phyloP scores from a whole-genome alignment of 2,888 invertebrate genomes.

The Cacoxenus indagator region DNA sequence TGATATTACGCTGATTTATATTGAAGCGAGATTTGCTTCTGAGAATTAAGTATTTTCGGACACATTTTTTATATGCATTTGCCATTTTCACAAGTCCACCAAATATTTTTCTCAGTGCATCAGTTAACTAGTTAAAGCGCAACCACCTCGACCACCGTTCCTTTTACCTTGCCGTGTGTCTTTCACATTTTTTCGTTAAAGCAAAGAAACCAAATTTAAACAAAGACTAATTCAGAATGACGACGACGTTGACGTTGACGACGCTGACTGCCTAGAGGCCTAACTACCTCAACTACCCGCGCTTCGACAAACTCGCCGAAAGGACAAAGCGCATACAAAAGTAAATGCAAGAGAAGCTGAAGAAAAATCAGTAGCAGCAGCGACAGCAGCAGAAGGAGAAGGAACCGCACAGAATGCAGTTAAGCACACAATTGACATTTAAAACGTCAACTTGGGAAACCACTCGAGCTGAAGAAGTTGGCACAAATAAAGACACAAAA shows the following conservation, averaged over 20 bases:
- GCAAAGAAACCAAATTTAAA: slow-evolving; percentile 51
- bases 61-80: too few species aligned
- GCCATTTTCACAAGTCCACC: too few species aligned
- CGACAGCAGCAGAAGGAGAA: not conserved
- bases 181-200: slow-evolving; percentile 36
- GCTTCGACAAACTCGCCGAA: not conserved
- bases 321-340: slow-evolving; percentile 5
- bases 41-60: too few species aligned
- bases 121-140: not conserved
- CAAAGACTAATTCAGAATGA: slow-evolving; percentile 33
- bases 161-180: not conserved
- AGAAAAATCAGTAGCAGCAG: not conserved
- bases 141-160: slow-evolving; percentile 12
- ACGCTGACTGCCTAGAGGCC: slow-evolving; percentile 22
- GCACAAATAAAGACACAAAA: slow-evolving; percentile 46
- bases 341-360: not conserved
- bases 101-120: not conserved
- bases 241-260: slow-evolving; percentile 31
- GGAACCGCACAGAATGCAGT: slow-evolving; percentile 53
- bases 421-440: slow-evolving; percentile 68
- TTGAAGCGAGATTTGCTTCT: too few species aligned
- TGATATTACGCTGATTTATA: too few species aligned
- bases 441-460: slow-evolving; percentile 62
- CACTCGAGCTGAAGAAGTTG: slow-evolving; percentile 64
- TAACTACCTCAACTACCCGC: not conserved